phyloP scores from a whole-genome alignment of 2,888 invertebrate species.

The Ferrisia virgata region DNA sequence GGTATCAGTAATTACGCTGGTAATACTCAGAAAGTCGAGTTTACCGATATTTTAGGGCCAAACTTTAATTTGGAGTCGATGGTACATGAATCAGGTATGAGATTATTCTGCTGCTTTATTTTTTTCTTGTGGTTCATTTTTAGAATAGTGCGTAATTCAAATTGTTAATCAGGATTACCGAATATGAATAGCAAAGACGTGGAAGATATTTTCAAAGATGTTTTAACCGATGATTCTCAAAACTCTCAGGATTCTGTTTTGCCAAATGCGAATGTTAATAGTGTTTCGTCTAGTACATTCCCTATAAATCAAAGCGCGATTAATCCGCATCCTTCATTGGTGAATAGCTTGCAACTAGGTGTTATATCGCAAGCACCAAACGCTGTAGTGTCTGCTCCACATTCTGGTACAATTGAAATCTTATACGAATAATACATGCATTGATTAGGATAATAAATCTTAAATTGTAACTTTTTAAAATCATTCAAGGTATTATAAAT shows the following conservation, averaged over 20 bases:
- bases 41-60: constrained; percentile 65
- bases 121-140: not conserved
- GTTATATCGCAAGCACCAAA: constrained; percentile 47
- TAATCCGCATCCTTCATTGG: constrained; percentile 17
- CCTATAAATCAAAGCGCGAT: constrained; percentile 38
- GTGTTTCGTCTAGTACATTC: constrained; percentile 46
- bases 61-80: constrained; percentile 73
- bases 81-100: constrained; percentile 60
- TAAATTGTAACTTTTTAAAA: not conserved
- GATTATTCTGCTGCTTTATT: not conserved
- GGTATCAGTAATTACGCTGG: constrained; percentile 2
- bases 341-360: constrained; percentile 32
- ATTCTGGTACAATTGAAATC: constrained; percentile 47
- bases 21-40: constrained; percentile 61
- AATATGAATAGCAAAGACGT: constrained; percentile 89
- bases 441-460: not conserved
- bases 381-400: constrained; percentile 53
- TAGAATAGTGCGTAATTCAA: not conserved
- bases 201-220: constrained; percentile 87
- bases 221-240: constrained; percentile 72
- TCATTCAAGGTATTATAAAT: constrained; percentile 44
- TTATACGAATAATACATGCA: no score
- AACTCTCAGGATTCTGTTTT: constrained; percentile 71
- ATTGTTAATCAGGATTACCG: constrained; percentile 58
- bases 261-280: constrained; percentile 52